Evolutionary conservation across 2,113 vertebrate species (phyloP).

Genomic region (Elaphurus davidianus): DNA sequence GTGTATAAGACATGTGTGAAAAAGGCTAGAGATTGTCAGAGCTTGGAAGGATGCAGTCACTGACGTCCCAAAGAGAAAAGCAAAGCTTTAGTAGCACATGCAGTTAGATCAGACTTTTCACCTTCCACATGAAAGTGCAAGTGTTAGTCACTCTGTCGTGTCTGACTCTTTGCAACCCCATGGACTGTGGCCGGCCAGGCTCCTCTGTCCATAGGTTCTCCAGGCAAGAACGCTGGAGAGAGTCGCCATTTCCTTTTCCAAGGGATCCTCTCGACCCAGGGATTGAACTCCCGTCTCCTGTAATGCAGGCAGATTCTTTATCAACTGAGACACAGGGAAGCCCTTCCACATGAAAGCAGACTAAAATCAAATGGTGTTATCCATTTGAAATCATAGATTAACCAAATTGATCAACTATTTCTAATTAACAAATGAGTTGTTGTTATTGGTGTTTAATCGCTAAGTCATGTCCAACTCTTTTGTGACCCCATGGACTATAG

Average conservation of each 20-base stretch:
- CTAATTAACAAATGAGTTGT: not conserved
- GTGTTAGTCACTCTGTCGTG: not conserved
- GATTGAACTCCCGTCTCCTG: not conserved
- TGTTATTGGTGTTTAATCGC: not conserved
- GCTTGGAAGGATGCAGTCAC: not conserved
- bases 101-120: not conserved
- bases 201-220: not conserved
- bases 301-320: not conserved
- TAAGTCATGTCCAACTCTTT: not conserved
- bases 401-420: not conserved
- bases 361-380: not conserved
- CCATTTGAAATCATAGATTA: not conserved
- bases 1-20: not conserved
- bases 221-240: not conserved
- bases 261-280: not conserved
- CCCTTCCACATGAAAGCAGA: not conserved
- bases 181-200: not conserved
- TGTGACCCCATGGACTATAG: not conserved
- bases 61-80: not conserved
- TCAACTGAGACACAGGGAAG: not conserved
- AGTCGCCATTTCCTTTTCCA: not conserved
- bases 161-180: not conserved
- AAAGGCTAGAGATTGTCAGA: not conserved
- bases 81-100: not conserved
- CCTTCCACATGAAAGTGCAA: not conserved